phyloP scores from a whole-genome alignment of 2,888 invertebrate species.

The Stenotaenia linearis region DNA sequence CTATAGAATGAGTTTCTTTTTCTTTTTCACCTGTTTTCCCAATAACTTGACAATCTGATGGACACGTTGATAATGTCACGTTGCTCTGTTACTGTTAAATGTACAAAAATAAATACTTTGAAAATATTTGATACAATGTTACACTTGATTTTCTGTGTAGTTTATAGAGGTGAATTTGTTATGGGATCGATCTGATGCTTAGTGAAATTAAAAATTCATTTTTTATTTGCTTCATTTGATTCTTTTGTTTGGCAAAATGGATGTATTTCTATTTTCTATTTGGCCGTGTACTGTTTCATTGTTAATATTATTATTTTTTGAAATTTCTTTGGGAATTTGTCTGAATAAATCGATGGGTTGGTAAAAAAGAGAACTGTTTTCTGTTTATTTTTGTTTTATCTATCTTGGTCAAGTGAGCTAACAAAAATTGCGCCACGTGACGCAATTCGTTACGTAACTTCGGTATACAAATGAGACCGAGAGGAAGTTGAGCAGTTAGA shows the following conservation, averaged over 20 bases:
- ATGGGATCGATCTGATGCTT: neutral
- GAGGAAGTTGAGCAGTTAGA: no score
- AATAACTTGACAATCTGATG: neutral
- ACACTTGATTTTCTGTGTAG: conserved; percentile 3
- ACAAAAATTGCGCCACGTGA: no score
- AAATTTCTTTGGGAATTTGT: neutral
- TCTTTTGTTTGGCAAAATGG: neutral
- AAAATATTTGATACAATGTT: neutral
- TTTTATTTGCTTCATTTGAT: neutral
- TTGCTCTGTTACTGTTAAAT: conserved; percentile 1
- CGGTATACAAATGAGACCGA: no score
- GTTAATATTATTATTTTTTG: neutral
- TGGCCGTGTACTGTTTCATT: neutral
- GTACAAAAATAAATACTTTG: neutral
- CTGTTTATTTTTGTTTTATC: neutral
- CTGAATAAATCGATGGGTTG: neutral
- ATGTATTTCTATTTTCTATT: conserved; percentile 4
- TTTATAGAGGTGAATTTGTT: neutral
- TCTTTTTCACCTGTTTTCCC: neutral
- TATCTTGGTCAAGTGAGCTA: no score
- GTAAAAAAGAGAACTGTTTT: neutral
- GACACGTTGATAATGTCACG: neutral
- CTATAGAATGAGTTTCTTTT: neutral
- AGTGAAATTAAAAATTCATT: neutral
- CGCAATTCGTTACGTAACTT: no score